Conservation (phyloP, 2,113 vertebrate genomes). For the Oncorhynchus nerka region DNA sequence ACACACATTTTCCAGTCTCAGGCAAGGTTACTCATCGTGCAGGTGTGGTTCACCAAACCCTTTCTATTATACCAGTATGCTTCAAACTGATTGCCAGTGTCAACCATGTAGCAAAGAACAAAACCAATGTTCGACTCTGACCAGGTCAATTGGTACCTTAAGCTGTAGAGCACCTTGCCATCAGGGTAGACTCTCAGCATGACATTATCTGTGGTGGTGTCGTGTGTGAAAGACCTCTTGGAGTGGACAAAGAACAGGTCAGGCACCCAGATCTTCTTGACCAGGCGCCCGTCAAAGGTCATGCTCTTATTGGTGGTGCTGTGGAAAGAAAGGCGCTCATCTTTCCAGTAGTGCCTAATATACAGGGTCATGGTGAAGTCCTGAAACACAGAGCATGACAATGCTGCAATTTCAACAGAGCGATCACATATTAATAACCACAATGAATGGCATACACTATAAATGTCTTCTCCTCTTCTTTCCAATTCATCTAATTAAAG, state of each 20-base stretch:
- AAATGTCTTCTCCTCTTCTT: neutral
- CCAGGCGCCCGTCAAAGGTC: slow-evolving; percentile 90
- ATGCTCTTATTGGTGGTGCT: slow-evolving; percentile 92
- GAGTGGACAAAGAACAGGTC: slow-evolving; percentile 97
- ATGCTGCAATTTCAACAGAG: neutral
- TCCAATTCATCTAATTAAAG: neutral
- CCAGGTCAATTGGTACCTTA: slow-evolving; percentile 76
- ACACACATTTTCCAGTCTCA: too few species aligned
- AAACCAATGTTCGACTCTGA: neutral
- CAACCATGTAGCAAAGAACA: neutral
- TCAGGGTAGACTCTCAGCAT: slow-evolving; percentile 93
- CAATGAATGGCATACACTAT: neutral
- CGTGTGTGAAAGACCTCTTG: slow-evolving; percentile 91
- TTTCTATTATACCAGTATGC: neutral
- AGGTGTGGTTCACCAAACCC: too few species aligned
- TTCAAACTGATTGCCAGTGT: neutral
- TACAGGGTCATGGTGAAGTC: slow-evolving; percentile 96
- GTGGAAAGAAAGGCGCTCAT: slow-evolving; percentile 84
- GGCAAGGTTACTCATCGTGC: too few species aligned
- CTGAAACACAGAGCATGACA: slow-evolving; percentile 59
- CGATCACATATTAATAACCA: neutral
- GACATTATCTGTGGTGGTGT: slow-evolving; percentile 92
- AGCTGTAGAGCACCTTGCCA: slow-evolving; percentile 91
- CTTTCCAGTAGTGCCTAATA: slow-evolving; percentile 93
- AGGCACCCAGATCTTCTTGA: slow-evolving; percentile 96